Evolutionary conservation across 2,113 vertebrate species (phyloP).

Genomic region (Heliornis fulica): DNA sequence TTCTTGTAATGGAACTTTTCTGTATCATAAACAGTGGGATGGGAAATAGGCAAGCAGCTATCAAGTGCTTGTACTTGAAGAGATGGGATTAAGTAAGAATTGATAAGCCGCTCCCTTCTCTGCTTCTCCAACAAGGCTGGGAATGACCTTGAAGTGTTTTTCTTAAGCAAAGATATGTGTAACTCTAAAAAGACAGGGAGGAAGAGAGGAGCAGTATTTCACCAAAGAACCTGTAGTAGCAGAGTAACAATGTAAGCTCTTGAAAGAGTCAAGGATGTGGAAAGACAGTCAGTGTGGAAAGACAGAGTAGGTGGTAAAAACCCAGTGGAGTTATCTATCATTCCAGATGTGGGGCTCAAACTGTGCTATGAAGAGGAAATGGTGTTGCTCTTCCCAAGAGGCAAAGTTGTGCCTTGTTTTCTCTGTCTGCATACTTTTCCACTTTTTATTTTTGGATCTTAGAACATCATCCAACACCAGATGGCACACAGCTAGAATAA

Average conservation of each 20-base stretch:
- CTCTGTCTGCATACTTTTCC: neutral
- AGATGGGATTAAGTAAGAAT: neutral
- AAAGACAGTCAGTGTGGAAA: neutral
- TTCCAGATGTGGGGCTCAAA: neutral
- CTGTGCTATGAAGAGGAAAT: neutral
- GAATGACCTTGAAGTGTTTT: neutral
- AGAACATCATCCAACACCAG: neutral
- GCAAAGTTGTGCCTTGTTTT: neutral
- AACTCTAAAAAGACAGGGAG: neutral
- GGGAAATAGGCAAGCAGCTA: neutral
- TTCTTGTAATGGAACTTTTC: neutral
- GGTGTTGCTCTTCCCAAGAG: neutral
- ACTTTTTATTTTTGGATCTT: slow-evolving; percentile 42
- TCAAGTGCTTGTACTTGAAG: neutral
- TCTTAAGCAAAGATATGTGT: neutral
- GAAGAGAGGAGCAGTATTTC: neutral
- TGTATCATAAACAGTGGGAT: neutral
- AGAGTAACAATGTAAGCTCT: neutral
- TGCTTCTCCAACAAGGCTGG: neutral
- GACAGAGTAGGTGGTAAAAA: neutral
- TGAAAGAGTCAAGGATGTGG: neutral
- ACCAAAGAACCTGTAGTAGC: neutral
- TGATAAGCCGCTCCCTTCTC: neutral
- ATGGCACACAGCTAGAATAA: neutral
- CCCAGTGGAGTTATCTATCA: neutral